Conservation (phyloP, 2,888 invertebrate species). For the Crossocerus cetratus region DNA sequence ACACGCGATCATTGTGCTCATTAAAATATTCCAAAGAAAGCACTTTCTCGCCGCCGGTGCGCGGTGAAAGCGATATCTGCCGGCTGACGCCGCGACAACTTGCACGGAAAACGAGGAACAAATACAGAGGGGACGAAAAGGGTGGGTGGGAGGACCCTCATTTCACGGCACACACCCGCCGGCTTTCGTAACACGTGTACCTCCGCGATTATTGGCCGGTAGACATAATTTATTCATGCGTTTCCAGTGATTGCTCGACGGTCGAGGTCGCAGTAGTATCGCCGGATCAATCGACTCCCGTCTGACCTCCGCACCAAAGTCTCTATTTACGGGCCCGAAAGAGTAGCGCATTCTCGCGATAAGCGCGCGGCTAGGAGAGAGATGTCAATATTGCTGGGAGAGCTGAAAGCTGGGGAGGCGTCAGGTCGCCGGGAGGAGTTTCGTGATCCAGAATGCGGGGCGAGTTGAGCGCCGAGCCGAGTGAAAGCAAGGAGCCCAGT, state of each 20-base stretch:
- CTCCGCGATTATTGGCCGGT: slow-evolving; percentile 8
- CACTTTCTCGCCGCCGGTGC: slow-evolving; percentile 45
- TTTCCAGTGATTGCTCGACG: slow-evolving; percentile 20
- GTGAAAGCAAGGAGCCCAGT: slow-evolving; percentile 64
- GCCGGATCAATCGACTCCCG: slow-evolving; percentile 11
- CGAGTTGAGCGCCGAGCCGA: slow-evolving; percentile 31
- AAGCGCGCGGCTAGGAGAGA: too few relatives aligned
- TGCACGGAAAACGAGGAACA: slow-evolving; percentile 5
- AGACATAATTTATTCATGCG: slow-evolving; percentile 23
- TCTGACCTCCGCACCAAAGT: slow-evolving; percentile 10
- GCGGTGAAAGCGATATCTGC: slow-evolving; percentile 50
- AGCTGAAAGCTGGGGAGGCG: too few relatives aligned
- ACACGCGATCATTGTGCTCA: slow-evolving; percentile 13
- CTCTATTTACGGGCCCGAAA: too few relatives aligned
- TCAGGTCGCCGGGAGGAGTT: neutral
- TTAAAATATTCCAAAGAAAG: slow-evolving; percentile 28
- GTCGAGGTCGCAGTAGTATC: slow-evolving; percentile 32
- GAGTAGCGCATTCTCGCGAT: too few relatives aligned
- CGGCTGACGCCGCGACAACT: neutral
- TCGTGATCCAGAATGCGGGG: slow-evolving; percentile 21
- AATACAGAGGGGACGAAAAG: slow-evolving; percentile 1
- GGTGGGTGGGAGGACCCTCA: slow-evolving; percentile 6
- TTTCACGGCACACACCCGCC: neutral
- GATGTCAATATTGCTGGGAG: too few relatives aligned
- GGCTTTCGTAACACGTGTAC: slow-evolving; percentile 17